phyloP scores from a whole-genome alignment of 2,113 vertebrate genomes.

The Xerus inauris region DNA sequence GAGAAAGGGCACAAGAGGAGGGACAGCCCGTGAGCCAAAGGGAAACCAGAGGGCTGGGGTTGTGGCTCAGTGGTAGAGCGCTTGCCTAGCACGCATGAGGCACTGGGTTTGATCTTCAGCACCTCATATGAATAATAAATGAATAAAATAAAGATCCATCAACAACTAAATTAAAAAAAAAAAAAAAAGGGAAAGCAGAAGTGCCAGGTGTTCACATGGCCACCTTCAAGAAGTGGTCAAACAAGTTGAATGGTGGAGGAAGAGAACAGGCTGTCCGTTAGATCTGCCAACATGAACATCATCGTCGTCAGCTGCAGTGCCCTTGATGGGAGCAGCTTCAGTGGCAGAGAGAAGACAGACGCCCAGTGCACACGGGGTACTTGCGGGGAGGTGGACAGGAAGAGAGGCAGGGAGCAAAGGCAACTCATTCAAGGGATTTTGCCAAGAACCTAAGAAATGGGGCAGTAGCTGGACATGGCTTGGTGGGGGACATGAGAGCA shows the following conservation, averaged over 20 bases:
- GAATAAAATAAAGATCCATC: too few species aligned
- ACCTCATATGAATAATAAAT: too few species aligned
- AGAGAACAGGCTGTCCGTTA: not conserved
- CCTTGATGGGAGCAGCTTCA: not conserved
- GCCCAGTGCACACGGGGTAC: not conserved
- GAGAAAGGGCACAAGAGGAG: not conserved
- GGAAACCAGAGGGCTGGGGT: too few species aligned
- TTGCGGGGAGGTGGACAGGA: not conserved
- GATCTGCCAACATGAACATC: not conserved
- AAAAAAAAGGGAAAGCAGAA: not conserved
- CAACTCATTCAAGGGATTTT: not conserved
- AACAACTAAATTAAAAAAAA: too few species aligned
- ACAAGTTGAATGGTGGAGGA: not conserved
- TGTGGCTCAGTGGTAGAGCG: too few species aligned
- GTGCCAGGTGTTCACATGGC: not conserved
- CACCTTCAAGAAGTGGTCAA: not conserved
- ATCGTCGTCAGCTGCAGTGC: not conserved
- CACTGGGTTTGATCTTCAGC: too few species aligned
- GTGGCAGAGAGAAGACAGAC: not conserved
- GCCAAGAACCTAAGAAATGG: not conserved
- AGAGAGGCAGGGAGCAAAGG: not conserved
- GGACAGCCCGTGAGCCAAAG: not conserved
- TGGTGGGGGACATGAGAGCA: not conserved
- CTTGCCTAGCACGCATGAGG: too few species aligned
- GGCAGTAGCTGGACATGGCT: not conserved